Conservation (phyloP, 2,888 invertebrate genomes). For the Ennomos quercinarius region DNA sequence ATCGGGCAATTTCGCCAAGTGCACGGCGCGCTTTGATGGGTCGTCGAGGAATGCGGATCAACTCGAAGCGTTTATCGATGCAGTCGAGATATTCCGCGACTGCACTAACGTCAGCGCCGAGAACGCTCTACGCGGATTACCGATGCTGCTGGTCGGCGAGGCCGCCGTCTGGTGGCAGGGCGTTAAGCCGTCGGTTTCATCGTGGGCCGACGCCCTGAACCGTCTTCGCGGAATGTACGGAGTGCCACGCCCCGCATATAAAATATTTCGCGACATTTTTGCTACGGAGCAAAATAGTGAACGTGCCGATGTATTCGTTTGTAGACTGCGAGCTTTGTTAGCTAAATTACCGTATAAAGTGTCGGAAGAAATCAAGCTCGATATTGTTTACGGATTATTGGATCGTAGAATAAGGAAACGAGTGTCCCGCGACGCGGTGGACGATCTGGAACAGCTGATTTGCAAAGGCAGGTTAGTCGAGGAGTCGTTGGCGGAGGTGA, state of each 20-base stretch:
- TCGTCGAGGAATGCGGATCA: too few relatives aligned
- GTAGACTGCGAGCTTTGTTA: slow-evolving; percentile 1
- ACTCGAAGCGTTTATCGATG: too few relatives aligned
- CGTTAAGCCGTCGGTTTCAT: background rate
- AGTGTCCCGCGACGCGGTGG: background rate
- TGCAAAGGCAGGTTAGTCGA: background rate
- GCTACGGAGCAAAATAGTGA: slow-evolving; percentile 2
- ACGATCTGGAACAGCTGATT: background rate
- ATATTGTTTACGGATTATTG: background rate
- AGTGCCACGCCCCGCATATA: slow-evolving; percentile 4
- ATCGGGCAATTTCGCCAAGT: too few relatives aligned
- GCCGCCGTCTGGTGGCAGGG: too few relatives aligned
- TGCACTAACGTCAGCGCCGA: too few relatives aligned
- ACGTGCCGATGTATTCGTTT: slow-evolving; percentile 4
- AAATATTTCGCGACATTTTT: slow-evolving; percentile 5
- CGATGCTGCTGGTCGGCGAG: too few relatives aligned
- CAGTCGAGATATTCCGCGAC: too few relatives aligned
- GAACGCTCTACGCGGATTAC: background rate
- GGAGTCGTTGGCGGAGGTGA: background rate
- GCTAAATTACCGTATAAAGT: slow-evolving; percentile 5
- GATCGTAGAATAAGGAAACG: background rate
- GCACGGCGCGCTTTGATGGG: too few relatives aligned
- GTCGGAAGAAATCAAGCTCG: background rate
- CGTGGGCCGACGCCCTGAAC: background rate
- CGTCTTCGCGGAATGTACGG: slow-evolving; percentile 1